These are phyloP conservation scores for Pedetes capensis DNA, from an alignment of 2,113 vertebrate genomes.

Conservation along the genomic window DNA sequence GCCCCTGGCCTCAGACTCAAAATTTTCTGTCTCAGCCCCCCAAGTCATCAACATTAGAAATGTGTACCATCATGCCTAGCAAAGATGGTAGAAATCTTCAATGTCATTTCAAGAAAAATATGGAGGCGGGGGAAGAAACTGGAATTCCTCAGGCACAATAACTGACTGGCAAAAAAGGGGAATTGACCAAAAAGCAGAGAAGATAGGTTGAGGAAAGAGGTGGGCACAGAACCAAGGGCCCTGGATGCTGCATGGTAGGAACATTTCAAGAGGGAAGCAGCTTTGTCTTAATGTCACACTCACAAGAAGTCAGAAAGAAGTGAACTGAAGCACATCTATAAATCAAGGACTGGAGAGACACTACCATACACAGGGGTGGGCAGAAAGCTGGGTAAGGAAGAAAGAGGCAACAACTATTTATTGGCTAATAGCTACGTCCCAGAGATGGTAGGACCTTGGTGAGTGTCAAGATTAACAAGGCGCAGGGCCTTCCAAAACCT, in stretches of 20 bases:
- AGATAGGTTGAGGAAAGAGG: neutral
- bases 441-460: fast-evolving
- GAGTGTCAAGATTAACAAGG: neutral
- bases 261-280: fast-evolving
- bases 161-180: neutral
- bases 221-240: neutral
- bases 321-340: neutral
- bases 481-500: neutral
- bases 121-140: neutral
- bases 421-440: neutral
- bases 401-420: neutral
- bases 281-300: neutral
- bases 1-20: no score
- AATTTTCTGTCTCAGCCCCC: no score
- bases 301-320: neutral
- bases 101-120: neutral
- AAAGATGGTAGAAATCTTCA: neutral
- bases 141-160: neutral
- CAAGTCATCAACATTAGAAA: no score
- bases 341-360: neutral
- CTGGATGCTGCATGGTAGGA: neutral
- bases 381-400: neutral
- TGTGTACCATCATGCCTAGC: no score
- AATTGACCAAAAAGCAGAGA: neutral
- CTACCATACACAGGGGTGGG: fast-evolving